Evolutionary conservation across 2,113 vertebrate species (phyloP).

Genomic region (Galeopterus variegatus): DNA sequence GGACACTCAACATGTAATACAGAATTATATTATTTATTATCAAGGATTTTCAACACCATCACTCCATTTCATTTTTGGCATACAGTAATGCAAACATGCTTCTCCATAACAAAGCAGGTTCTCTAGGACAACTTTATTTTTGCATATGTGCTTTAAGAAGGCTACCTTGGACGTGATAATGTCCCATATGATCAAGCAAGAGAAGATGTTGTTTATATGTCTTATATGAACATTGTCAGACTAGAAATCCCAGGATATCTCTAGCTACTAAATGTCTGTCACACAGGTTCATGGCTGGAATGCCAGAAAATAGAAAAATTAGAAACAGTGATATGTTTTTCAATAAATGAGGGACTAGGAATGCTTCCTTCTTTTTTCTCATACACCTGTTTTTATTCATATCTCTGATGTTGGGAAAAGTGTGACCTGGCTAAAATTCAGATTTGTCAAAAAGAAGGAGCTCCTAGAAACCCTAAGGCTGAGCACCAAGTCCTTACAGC

Average conservation of each 20-base stretch:
- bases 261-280: not conserved
- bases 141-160: not conserved
- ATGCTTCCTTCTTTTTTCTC: not conserved
- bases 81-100: not conserved
- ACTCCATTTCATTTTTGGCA: not conserved
- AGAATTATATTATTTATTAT: conserved; percentile 8
- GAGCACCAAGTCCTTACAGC: not conserved
- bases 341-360: not conserved
- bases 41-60: not conserved
- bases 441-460: not conserved
- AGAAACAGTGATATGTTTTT: not conserved
- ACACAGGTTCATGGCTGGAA: not conserved
- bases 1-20: not conserved
- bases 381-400: not conserved
- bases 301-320: not conserved
- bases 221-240: not conserved
- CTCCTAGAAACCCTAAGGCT: not conserved
- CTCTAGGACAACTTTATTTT: not conserved
- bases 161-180: rapidly evolving
- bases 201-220: not conserved
- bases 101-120: not conserved
- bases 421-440: not conserved
- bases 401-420: not conserved
- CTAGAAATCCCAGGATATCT: not conserved
- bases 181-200: not conserved